Conservation (phyloP, 2,888 invertebrate genomes). For the Lysandra coridon region DNA sequence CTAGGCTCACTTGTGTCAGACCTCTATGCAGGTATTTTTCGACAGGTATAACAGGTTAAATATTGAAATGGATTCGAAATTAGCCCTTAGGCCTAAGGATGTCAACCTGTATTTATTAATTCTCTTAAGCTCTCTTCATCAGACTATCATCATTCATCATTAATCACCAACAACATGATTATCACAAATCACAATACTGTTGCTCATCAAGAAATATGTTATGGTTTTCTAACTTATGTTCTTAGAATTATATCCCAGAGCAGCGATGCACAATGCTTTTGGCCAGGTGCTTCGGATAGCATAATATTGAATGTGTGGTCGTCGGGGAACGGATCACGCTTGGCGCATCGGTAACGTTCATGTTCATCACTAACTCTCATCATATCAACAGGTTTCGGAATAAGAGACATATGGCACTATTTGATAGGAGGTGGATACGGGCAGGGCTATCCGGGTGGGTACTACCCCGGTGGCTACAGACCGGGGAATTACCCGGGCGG, state of each 20-base stretch:
- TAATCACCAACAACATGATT: neutral
- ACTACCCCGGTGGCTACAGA: slow-evolving; percentile 46
- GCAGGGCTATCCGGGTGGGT: slow-evolving; percentile 36
- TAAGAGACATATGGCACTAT: slow-evolving; percentile 74
- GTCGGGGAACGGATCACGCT: neutral
- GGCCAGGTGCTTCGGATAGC: neutral
- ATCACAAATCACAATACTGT: neutral
- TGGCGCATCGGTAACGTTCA: slow-evolving; percentile 33
- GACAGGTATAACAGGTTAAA: too few relatives aligned
- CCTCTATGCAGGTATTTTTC: too few relatives aligned
- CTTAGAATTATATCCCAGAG: neutral
- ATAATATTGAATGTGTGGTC: neutral
- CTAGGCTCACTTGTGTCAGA: too few relatives aligned
- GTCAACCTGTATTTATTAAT: neutral
- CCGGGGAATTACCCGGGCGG: slow-evolving; percentile 45
- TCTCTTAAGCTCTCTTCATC: too few relatives aligned
- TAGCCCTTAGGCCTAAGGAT: too few relatives aligned
- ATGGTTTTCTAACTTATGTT: neutral
- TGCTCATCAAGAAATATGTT: neutral
- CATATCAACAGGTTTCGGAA: slow-evolving; percentile 67
- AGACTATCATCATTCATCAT: neutral
- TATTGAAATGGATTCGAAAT: too few relatives aligned
- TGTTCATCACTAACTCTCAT: slow-evolving; percentile 49
- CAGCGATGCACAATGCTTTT: neutral
- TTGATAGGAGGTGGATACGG: slow-evolving; percentile 69